Evolutionary conservation across 2,113 vertebrate genomes (phyloP).

Genomic region (Candoia aspera): DNA sequence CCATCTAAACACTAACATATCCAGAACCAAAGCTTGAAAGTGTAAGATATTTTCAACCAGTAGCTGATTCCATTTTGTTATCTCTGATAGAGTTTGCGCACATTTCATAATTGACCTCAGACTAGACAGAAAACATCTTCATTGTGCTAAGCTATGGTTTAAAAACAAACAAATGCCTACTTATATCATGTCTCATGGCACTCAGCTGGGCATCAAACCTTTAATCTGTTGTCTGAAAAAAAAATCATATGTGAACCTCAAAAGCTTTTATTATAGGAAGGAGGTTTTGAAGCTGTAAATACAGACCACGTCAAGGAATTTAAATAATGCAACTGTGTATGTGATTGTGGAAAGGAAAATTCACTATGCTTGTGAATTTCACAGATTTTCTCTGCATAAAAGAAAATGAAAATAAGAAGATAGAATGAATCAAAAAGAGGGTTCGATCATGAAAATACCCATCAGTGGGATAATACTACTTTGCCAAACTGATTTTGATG

Average conservation of each 20-base stretch:
- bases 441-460: background rate
- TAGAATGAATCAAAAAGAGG: background rate
- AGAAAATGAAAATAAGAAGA: background rate
- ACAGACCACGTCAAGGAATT: slow-evolving; percentile 18
- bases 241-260: slow-evolving; percentile 38
- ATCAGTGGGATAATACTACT: background rate
- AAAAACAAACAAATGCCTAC: slow-evolving; percentile 49
- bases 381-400: background rate
- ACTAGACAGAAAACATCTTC: slow-evolving; percentile 42
- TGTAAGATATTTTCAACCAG: background rate
- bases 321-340: background rate
- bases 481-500: background rate
- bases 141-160: slow-evolving; percentile 1
- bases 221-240: slow-evolving; percentile 41
- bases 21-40: background rate
- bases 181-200: slow-evolving; percentile 54
- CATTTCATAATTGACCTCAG: slow-evolving; percentile 43
- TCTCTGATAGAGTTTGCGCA: slow-evolving; percentile 5
- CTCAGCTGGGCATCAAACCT: slow-evolving; percentile 49
- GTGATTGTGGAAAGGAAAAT: background rate
- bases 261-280: slow-evolving; percentile 30
- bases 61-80: slow-evolving; percentile 5
- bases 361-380: background rate
- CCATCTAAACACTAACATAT: background rate
- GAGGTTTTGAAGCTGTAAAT: slow-evolving; percentile 41